Evolutionary conservation across 2,113 vertebrate species (phyloP), one percentile per base, ranked within the genome.

Genomic region (Gambusia holbrooki): DNA sequence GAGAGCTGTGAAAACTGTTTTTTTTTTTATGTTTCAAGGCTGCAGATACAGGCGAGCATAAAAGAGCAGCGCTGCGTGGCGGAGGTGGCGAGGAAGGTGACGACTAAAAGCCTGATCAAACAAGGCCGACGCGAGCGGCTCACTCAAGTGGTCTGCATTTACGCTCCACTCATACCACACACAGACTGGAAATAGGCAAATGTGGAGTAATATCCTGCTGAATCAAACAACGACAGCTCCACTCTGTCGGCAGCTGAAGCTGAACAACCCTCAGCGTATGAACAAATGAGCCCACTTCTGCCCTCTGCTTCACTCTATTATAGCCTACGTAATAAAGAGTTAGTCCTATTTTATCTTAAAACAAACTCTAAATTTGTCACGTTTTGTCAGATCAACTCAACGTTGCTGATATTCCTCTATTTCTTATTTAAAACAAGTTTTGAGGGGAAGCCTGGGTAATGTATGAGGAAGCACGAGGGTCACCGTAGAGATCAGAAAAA

Each of bases 91-190:
- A 81, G 80, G 29, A 62, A 37, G 51, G 58, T 45, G 69, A 48
- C 2, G 2, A 81, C 82, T 79, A 81, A 92, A 87, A 86, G 79
- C 74, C 79, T 83, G 74, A 89, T 89, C 82, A 22, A 69, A 86
- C 84, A 87, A 85, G 83, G 89, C 69, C 61, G n/a, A 60, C 29
- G 69, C 1, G 33, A 83, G 65, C 0, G 22, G 48, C 1, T 48
- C 5, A 1, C 75, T 86, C 71, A 62, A 87, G 84, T 80, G 73
- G 3, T 54, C 72, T 68, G 58, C 70, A 30, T 82, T 83, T 29
- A 84, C 15, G 0, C 61, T 76, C 19, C 8, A 40, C 66, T 77
- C 60, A 29, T 25, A 48, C 19, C 48, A 48, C 61, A 13, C 2
- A 5, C 45, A 65, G 66, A 45, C 37, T 76, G 66, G 68, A 29